A percentile compares a stretch with the other conserved stretches of the same genome.
Evolutionary conservation across 2,888 invertebrate genomes (phyloP).

Genomic region (Hydropsyche betteni): DNA sequence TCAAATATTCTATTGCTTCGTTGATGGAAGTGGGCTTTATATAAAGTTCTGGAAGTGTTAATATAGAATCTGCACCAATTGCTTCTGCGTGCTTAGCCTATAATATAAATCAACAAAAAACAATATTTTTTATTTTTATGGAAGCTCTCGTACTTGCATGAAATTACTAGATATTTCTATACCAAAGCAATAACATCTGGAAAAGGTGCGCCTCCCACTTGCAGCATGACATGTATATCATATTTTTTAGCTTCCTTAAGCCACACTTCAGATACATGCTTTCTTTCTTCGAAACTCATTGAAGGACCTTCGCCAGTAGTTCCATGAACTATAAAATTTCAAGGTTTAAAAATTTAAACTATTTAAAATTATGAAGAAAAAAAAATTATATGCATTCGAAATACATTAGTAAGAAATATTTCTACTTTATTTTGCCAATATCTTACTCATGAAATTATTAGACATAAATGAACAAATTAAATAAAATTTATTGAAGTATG

Average conservation of each 20-base stretch:
- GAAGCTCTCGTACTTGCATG: background rate
- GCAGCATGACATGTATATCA: slow-evolving; percentile 72
- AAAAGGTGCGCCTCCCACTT: slow-evolving; percentile 75
- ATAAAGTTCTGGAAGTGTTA: slow-evolving; percentile 80
- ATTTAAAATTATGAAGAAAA: background rate
- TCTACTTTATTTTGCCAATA: background rate
- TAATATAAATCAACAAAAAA: background rate
- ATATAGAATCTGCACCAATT: slow-evolving; percentile 72
- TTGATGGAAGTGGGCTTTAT: slow-evolving; percentile 72
- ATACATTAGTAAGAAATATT: background rate
- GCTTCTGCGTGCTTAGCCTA: slow-evolving; percentile 68
- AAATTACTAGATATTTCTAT: slow-evolving; percentile 51
- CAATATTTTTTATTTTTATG: slow-evolving; percentile 14
- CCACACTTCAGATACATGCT: slow-evolving; percentile 73
- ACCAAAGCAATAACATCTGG: slow-evolving; percentile 76
- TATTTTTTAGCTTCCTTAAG: slow-evolving; percentile 64
- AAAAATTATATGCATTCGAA: background rate
- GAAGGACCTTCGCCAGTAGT: slow-evolving; percentile 81
- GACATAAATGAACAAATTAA: background rate
- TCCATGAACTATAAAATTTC: slow-evolving; percentile 72
- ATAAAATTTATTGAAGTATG: background rate
- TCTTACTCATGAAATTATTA: background rate
- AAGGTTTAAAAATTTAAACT: slow-evolving; percentile 6
- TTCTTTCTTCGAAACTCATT: slow-evolving; percentile 74
- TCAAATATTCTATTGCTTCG: slow-evolving; percentile 74